Evolutionary conservation across 2,113 vertebrate species (phyloP).

Genomic region (Macroglossus sobrinus): DNA sequence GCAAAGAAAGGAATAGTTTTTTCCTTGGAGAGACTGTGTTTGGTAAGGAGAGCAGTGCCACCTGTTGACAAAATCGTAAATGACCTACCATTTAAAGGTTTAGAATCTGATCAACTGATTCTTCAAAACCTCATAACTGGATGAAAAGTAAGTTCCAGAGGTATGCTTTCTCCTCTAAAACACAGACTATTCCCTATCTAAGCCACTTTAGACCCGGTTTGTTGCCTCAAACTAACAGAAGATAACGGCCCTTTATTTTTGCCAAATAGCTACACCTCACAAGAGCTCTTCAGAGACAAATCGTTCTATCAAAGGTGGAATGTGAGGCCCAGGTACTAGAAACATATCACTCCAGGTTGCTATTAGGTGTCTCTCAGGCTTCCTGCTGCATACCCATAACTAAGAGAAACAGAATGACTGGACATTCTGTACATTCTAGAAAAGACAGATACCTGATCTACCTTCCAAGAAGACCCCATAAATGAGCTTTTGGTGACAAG

Average conservation of each 20-base stretch:
- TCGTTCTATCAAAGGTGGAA: neutral
- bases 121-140: neutral
- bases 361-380: neutral
- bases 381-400: neutral
- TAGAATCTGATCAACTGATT: neutral
- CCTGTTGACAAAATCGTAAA: slow-evolving; percentile 60
- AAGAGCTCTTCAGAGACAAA: neutral
- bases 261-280: neutral
- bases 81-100: neutral
- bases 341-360: neutral
- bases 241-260: neutral
- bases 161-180: neutral
- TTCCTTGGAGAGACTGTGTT: neutral
- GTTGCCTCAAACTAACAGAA: neutral
- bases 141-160: neutral
- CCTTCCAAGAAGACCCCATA: neutral
- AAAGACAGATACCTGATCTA: neutral
- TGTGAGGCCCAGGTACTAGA: neutral
- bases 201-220: neutral
- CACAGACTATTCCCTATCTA: neutral
- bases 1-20: neutral
- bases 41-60: slow-evolving; percentile 47
- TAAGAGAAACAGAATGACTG: neutral
- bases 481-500: neutral
- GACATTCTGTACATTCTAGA: neutral